phyloP scores from a whole-genome alignment of 2,888 invertebrate species.

The Lepeophtheirus nordmannii region DNA sequence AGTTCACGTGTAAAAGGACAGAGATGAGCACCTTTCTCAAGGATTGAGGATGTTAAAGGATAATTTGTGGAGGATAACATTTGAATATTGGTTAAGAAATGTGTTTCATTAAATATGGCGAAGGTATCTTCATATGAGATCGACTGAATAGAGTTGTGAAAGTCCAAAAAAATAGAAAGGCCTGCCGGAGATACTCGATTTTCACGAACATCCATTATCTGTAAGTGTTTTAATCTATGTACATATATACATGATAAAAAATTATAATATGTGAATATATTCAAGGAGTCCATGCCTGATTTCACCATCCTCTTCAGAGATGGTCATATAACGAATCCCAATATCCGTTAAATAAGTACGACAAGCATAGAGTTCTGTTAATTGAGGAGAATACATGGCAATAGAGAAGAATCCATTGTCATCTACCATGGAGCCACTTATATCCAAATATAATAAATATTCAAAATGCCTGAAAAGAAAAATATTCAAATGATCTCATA shows the following conservation, averaged over 20 bases:
- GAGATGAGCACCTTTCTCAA: neutral
- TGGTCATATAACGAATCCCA: conserved; percentile 3
- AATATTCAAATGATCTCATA: neutral
- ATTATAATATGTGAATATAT: neutral
- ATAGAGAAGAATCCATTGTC: conserved; percentile 2
- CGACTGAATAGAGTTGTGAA: neutral
- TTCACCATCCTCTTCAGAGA: neutral
- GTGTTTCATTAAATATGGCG: neutral
- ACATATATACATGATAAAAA: neutral
- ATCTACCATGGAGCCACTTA: conserved; percentile 13
- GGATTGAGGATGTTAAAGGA: neutral
- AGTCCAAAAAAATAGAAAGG: conserved; percentile 2
- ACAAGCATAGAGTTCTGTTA: neutral
- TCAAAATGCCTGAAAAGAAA: neutral
- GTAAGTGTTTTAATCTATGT: neutral
- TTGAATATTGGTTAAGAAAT: neutral
- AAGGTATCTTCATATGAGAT: conserved; percentile 8
- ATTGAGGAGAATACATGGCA: neutral
- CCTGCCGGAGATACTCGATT: conserved; percentile 9
- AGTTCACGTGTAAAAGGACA: neutral
- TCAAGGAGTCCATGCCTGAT: too few species aligned
- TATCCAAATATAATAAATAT: neutral
- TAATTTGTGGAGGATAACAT: neutral
- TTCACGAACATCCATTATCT: conserved; percentile 2
- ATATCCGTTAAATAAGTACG: conserved; percentile 16